Evolutionary conservation across 2,797 vertebrate genomes (phyloP), one percentile per base, ranked within the genome.

Genomic region (Microchirus variegatus): DNA sequence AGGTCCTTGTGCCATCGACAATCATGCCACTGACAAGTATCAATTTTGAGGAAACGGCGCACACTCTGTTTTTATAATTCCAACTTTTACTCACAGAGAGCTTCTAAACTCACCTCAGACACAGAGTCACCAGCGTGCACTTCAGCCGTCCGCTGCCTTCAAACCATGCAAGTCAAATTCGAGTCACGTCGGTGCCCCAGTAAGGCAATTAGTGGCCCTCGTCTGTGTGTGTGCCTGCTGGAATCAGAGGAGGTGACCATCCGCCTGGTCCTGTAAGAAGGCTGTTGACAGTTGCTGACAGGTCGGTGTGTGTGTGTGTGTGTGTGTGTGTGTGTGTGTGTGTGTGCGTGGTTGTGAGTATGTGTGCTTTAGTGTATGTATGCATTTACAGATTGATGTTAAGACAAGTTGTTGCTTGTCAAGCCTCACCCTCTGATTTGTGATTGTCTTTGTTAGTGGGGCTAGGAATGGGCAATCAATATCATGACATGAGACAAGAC

Each of bases 151-250:
- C 56, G 35, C 2, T 49, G 66, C 26, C 59, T 72, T 51, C 54
- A 42, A 75, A 80, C 58, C 31, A 46, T 31, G 45, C 19, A 5
- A 1, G 68, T 62, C 57, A 67, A 53, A 87, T 90, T 82, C 83
- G 12, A 76, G 83, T 89, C 83, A 87, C 80, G 83, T 83, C 62
- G 4, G 45, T 66, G 68, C 64, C 74, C 73, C 69, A 69, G 80
- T 54, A 49, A 87, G 73, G 78, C 80, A 89, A 87, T 89, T 91
- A 89, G 88, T 64, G 45, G 60, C 75, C 77, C 67, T 84, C 65
- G 73, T 78, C 71, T 82, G 48, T 31, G 7, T 31, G 31, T 74
- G 55, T 69, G 69, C 73, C 69, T 17, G 14, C 60, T 75, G 73
- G 67, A 84, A 86, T 79, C 79, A 75, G 60, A 73, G 48, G 67